These are phyloP conservation scores for Phrixothrix hirtus DNA, from an alignment of 2,888 invertebrate species.

Conservation along the genomic window DNA sequence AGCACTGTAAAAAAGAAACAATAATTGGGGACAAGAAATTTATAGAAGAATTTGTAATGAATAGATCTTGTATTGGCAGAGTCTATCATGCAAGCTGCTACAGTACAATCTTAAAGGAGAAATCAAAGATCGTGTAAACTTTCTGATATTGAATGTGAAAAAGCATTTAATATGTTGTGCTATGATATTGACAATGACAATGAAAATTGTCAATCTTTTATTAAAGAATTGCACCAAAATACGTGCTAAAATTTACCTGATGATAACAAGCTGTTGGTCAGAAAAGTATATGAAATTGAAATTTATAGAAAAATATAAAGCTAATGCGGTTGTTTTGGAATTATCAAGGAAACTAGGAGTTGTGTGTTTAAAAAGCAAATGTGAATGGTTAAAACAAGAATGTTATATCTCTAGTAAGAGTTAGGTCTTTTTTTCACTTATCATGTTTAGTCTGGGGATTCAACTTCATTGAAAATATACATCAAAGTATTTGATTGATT, in stretches of 20 bases:
- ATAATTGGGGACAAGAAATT: background rate
- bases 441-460: slow-evolving; percentile 2
- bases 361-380: background rate
- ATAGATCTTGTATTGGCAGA: too few relatives aligned
- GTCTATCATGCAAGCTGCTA: too few relatives aligned
- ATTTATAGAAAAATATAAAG: slow-evolving; percentile 1
- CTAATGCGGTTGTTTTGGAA: background rate
- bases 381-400: slow-evolving; percentile 5
- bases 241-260: background rate
- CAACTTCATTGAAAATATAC: slow-evolving; percentile 6
- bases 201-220: slow-evolving; percentile 2
- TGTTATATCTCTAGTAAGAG: slow-evolving; percentile 4
- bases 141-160: background rate
- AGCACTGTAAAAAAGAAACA: background rate
- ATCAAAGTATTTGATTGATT: slow-evolving; percentile 2
- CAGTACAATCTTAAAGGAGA: background rate
- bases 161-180: background rate
- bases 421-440: slow-evolving; percentile 4
- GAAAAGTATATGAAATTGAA: slow-evolving; percentile 4
- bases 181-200: slow-evolving; percentile 1
- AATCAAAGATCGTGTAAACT: background rate
- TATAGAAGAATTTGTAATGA: background rate
- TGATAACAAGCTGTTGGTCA: background rate
- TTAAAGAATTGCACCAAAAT: slow-evolving; percentile 2
- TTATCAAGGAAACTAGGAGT: background rate